These are phyloP conservation scores for Synergus umbraculus DNA, from an alignment of 2,888 invertebrate species.

Conservation along the genomic window DNA sequence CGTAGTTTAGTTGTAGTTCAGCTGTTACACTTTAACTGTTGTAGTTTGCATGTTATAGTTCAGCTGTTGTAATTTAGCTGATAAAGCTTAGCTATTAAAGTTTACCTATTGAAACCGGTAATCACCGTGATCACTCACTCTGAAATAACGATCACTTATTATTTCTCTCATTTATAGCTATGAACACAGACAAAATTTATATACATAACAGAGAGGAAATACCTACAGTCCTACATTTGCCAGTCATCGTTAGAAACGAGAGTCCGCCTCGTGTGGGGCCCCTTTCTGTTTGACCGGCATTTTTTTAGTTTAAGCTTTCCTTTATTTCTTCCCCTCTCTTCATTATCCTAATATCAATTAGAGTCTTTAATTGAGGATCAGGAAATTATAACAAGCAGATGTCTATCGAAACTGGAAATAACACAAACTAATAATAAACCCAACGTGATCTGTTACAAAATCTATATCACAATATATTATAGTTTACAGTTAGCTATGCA, in stretches of 20 bases:
- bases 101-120: too few relatives aligned
- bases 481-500: not conserved
- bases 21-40: too few relatives aligned
- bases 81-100: too few relatives aligned
- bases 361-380: not conserved
- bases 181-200: not conserved
- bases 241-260: constrained; percentile 67
- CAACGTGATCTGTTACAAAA: not conserved
- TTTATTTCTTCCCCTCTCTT: not conserved
- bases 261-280: constrained; percentile 57
- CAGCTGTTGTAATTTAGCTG: too few relatives aligned
- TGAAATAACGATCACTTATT: not conserved
- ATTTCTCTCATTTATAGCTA: not conserved
- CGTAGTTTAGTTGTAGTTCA: too few relatives aligned
- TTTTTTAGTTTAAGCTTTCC: constrained; percentile 56
- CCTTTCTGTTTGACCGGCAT: constrained; percentile 64
- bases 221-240: constrained; percentile 52
- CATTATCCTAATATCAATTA: constrained; percentile 14
- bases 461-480: not conserved
- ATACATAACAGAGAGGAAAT: not conserved
- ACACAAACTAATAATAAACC: not conserved
- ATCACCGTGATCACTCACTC: too few relatives aligned
- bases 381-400: constrained; percentile 31
- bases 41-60: too few relatives aligned
- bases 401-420: not conserved